Percentiles rank a stretch among this genome's conserved stretches.
These are phyloP conservation scores for Eurosta solidaginis DNA, from an alignment of 1,140 invertebrate species.

Conservation along the genomic window DNA sequence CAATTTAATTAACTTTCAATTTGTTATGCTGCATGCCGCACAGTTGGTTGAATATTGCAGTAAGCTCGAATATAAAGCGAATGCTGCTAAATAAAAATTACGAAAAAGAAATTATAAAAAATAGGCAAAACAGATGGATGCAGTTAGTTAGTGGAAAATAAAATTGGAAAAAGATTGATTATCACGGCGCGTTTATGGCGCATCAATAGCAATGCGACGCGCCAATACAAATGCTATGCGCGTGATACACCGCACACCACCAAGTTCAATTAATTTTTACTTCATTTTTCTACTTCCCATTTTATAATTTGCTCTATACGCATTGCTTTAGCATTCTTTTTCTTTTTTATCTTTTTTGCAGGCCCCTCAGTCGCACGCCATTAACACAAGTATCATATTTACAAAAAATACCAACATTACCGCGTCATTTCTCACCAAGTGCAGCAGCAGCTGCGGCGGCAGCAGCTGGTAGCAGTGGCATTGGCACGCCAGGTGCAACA, in stretches of 20 bases:
- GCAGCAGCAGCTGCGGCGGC: slow-evolving; percentile 18
- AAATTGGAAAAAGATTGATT: slow-evolving; percentile 11
- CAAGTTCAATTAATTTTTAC: slow-evolving; percentile 38
- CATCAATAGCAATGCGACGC: neutral
- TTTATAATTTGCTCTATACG: neutral
- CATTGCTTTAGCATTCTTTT: neutral
- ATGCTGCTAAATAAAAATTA: neutral
- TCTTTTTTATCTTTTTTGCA: slow-evolving; percentile 59
- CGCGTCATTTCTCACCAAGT: slow-evolving; percentile 56
- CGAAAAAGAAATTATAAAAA: neutral
- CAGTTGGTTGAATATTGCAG: neutral
- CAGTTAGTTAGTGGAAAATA: slow-evolving; percentile 7
- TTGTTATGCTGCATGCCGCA: slow-evolving; percentile 41
- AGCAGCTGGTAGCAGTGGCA: slow-evolving; percentile 16
- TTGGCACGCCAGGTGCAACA: slow-evolving; percentile 24
- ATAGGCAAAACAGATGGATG: neutral
- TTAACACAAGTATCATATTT: slow-evolving; percentile 57
- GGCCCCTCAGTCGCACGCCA: slow-evolving; percentile 63
- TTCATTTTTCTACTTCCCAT: slow-evolving; percentile 8
- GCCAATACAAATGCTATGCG: neutral
- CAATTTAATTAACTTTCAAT: slow-evolving; percentile 56
- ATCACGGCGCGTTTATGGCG: neutral
- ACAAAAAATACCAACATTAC: slow-evolving; percentile 57
- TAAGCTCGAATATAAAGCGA: neutral
- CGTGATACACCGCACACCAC: too few species aligned